Evolutionary conservation across 2,113 vertebrate genomes (phyloP).

Genomic region (Zosterops japonicus): DNA sequence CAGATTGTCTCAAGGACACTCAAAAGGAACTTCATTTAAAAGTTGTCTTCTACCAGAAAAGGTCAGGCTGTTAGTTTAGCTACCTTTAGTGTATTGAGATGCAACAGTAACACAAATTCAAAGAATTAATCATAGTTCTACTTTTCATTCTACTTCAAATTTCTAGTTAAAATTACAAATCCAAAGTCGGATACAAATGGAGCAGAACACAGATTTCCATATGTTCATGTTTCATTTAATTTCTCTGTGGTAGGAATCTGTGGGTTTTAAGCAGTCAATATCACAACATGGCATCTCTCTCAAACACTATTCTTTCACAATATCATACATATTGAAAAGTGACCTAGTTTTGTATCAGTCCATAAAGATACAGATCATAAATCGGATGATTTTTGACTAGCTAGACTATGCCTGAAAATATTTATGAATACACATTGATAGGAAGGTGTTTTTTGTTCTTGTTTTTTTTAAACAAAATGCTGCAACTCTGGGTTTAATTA

Average conservation of each 20-base stretch:
- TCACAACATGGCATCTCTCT: neutral
- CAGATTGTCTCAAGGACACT: neutral
- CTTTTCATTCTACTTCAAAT: neutral
- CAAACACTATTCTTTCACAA: neutral
- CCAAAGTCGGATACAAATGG: neutral
- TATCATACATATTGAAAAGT: neutral
- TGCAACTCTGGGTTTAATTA: neutral
- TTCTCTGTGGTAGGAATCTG: neutral
- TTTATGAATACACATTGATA: neutral
- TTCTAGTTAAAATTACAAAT: neutral
- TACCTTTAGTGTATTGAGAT: neutral
- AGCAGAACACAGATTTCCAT: neutral
- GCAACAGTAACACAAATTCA: neutral
- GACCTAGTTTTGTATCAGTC: neutral
- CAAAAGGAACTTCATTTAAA: neutral
- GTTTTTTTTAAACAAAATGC: neutral
- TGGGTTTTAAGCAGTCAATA: neutral
- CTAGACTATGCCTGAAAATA: neutral
- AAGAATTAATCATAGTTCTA: neutral
- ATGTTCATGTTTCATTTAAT: neutral
- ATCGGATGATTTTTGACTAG: neutral
- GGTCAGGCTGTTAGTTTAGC: neutral
- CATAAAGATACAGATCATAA: neutral
- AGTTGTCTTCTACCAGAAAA: neutral
- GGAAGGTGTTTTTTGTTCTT: neutral